These are phyloP conservation scores for Cephalotes varians DNA, from an alignment of 2,888 invertebrate species.

Conservation along the genomic window DNA sequence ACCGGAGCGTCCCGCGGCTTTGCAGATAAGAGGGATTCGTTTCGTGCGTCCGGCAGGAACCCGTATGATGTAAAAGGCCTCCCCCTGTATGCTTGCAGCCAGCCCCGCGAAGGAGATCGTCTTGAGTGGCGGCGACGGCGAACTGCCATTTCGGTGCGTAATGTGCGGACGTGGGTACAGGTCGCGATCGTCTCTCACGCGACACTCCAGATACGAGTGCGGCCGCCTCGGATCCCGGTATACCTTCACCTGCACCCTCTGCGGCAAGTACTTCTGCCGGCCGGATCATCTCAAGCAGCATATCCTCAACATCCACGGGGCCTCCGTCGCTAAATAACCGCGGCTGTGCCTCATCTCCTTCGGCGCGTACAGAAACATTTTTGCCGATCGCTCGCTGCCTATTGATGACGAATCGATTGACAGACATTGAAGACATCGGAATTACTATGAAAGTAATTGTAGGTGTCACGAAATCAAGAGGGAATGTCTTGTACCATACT, in stretches of 20 bases:
- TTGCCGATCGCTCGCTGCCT: not conserved
- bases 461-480: not conserved
- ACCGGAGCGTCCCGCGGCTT: conserved; percentile 22
- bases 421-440: not conserved
- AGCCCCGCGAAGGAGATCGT: conserved; percentile 80
- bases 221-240: conserved; percentile 84
- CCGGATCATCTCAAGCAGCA: conserved; percentile 86
- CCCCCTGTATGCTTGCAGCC: conserved; percentile 84
- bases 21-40: conserved; percentile 25
- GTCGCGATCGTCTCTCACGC: conserved; percentile 83
- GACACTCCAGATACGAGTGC: conserved; percentile 85
- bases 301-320: conserved; percentile 85
- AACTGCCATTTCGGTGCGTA: conserved; percentile 83
- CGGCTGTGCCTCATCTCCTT: not conserved
- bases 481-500: not conserved
- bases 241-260: conserved; percentile 85
- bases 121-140: conserved; percentile 73
- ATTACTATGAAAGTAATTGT: not conserved
- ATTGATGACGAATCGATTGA: not conserved
- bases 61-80: conserved; percentile 78
- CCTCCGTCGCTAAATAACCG: conserved; percentile 80
- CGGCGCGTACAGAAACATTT: not conserved
- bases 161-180: conserved; percentile 85
- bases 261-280: conserved; percentile 85
- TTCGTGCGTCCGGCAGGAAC: conserved; percentile 59